Base-by-base conservation (phyloP, 2,888 invertebrate genomes). In the Andrena trimmerana region DNA sequence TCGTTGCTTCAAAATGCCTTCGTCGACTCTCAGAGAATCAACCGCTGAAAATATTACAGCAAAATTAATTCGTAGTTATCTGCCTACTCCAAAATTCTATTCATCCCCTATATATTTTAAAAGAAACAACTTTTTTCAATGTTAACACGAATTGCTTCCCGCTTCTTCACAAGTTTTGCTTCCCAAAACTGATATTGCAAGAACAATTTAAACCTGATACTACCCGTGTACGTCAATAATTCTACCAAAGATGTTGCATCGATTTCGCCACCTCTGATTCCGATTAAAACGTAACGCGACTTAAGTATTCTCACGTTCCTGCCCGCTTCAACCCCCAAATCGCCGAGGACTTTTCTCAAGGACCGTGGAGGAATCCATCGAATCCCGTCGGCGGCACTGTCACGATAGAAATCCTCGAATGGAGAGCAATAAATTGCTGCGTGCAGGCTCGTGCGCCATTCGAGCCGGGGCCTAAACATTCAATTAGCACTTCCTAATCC, bases 401-500 rank as follows among this genome's bases (percentile, higher is more conserved):
- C 16, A 20, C 54, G 68, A 42, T 59, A 48, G 33, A 66, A 27
- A 77, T 52, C 48, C 27, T n/a, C 59, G 42, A 66, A 52, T n/a
- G 16, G 29, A 36, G 42, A 82, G 88, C 86, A 89, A 91, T 91
- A 91, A 92, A 91, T 91, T 90, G 85, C 72, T 69, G 88, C 85
- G 72, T 54, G 80, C 66, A 27, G 29, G 20, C 60, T 77, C 42
- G 48, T 50, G 48, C 50, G 57, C 81, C 90, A 91, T 83, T 59
- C 36, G 57, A 59, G 27, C 42, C 59, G 59, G 48, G 88, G 88
- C 90, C 93, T 92, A 94, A 94, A 93, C 93, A 93, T 93, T 94
- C 93, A 94, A 94, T 94, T 94, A 94, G 93, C 93, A 93, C 92
- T 93, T 93, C 92, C 93, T 93, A 93, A 93, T 93, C 90, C 90